Conservation (phyloP, 2,113 vertebrate genomes). For the Mystacornis crossleyi region DNA sequence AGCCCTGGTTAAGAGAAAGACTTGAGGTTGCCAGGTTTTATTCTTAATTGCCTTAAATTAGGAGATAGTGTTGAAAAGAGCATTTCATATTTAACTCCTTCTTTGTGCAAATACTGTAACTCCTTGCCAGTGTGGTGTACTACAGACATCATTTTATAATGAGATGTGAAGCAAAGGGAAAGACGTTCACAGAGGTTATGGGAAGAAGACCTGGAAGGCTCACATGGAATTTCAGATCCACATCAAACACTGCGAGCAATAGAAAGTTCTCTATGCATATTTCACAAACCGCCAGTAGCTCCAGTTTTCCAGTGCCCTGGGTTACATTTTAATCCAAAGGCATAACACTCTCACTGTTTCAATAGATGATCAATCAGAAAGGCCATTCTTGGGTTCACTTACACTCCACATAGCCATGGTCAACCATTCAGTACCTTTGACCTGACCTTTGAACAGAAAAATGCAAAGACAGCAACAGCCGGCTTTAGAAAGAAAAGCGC, state of each 20-base stretch:
- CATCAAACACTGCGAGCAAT: conserved; percentile 57
- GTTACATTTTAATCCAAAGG: conserved; percentile 63
- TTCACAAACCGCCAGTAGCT: conserved; percentile 49
- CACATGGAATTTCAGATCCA: conserved; percentile 46
- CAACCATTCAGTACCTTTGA: conserved; percentile 65
- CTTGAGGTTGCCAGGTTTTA: not conserved
- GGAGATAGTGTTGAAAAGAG: not conserved
- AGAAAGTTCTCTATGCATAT: conserved; percentile 58
- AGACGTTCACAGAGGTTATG: conserved; percentile 17
- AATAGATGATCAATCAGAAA: conserved; percentile 64
- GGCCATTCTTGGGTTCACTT: conserved; percentile 69
- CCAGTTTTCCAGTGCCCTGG: conserved; percentile 45
- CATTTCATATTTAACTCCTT: not conserved
- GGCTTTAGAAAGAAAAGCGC: conserved; percentile 49
- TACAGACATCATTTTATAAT: conserved; percentile 8
- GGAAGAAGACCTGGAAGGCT: conserved; percentile 60
- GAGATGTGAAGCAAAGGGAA: conserved; percentile 22
- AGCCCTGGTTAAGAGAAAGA: not conserved
- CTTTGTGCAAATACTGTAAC: conserved; percentile 13
- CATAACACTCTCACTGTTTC: conserved; percentile 63
- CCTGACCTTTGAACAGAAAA: conserved; percentile 64
- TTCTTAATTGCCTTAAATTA: not conserved
- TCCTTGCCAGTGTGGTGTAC: not conserved
- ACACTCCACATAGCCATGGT: conserved; percentile 47
- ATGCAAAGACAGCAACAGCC: conserved; percentile 49